Evolutionary conservation across 2,888 invertebrate species (phyloP), one percentile per base, ranked within the genome.

Genomic region (Saturnia japonica): DNA sequence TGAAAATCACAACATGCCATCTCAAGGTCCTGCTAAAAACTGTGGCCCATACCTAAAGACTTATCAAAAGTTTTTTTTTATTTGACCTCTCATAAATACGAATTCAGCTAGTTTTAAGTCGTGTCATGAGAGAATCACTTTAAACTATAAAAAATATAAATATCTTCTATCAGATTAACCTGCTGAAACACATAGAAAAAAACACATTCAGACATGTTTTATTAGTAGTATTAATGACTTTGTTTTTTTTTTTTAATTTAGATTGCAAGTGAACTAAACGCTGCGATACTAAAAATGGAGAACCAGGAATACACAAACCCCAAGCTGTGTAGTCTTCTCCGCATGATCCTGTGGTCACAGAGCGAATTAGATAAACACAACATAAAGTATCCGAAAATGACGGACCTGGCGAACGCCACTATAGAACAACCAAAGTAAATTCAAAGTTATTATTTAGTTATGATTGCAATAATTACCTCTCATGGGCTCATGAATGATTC

Each of bases 231-330:
- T 34, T 34, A 34, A 34, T 34, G 34, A 6, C 16, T 16, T 16
- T 14, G 45, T 4, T 16, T 62, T 40, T 40, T 16, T 42, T 57
- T 40, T 28, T 25, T 19, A 19, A 57, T 68, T 62, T 85, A 97
- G 97, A 97, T 99, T 84, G 99, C 99, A 34, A 99, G 99, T 93
- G 99, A 99, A 94, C 95, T 99, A 25, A 99, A 99, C 91, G 98
- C 99, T 68, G 99, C 99, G n/a, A 99, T 99, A 80, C 93, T 99
- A 70, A 97, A 98, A 87, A 97, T 97, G 94, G 99, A 99, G 87
- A 97, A 98, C 82, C 96, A 97, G 85, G 98, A 98, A 85, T 96
- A 97, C 68, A 98, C 98, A 1, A 97, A 97, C 72, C 98, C 99
- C 3, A 97, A 98, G 87, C 95, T 99, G 72, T 98, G 98, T 84